phyloP scores from a whole-genome alignment of 2,113 vertebrate species.

The Microtus ochrogaster region DNA sequence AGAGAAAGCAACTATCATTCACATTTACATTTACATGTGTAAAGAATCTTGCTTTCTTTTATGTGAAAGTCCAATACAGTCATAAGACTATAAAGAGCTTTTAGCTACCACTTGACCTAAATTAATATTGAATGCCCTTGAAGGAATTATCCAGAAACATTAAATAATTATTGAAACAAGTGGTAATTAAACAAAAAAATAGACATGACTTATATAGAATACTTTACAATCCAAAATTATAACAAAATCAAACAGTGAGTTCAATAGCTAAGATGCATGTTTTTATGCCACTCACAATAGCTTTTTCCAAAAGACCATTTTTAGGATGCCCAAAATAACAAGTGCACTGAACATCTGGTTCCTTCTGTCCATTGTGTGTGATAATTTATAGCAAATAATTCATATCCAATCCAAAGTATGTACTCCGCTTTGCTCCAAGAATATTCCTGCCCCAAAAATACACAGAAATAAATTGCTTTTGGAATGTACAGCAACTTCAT shows the following conservation, averaged over 20 bases:
- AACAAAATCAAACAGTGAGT: slow-evolving; percentile 27
- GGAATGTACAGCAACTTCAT: slow-evolving; percentile 5
- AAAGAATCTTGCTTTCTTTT: background rate
- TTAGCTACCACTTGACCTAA: background rate
- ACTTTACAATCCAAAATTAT: slow-evolving; percentile 34
- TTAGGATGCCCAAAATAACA: slow-evolving; percentile 69
- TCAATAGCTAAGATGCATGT: background rate
- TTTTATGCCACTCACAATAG: background rate
- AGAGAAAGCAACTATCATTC: background rate
- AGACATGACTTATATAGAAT: background rate
- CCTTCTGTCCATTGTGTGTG: slow-evolving; percentile 51
- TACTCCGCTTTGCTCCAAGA: slow-evolving; percentile 42
- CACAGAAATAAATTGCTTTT: slow-evolving; percentile 41
- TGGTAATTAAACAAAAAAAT: background rate
- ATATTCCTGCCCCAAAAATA: slow-evolving; percentile 66
- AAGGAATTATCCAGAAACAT: background rate
- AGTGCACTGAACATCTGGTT: slow-evolving; percentile 51
- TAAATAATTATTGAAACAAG: slow-evolving; percentile 3
- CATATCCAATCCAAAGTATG: slow-evolving; percentile 10
- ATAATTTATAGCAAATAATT: slow-evolving; percentile 68
- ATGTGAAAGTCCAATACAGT: background rate
- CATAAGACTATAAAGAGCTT: background rate
- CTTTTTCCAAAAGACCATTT: slow-evolving; percentile 44
- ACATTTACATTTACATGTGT: background rate
- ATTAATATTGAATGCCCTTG: background rate